Evolutionary conservation across 2,797 vertebrate genomes (phyloP).

Genomic region (Onychomys arenicola): DNA sequence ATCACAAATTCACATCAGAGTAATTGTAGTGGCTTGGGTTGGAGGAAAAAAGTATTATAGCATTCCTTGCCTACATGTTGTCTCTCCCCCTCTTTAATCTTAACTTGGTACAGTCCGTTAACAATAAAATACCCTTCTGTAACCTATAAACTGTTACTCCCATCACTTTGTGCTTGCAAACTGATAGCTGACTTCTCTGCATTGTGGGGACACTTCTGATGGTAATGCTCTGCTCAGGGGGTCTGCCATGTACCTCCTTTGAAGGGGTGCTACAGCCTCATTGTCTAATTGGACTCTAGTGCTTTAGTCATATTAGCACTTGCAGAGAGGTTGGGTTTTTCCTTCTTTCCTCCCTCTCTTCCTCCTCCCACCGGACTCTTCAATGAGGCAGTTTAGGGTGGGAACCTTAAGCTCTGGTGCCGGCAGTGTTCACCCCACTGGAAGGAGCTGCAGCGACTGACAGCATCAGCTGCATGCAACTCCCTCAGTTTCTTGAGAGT

Average conservation of each 20-base stretch:
- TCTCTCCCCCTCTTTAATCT: slow-evolving; percentile 88
- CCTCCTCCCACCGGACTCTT: not conserved
- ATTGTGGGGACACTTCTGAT: slow-evolving; percentile 80
- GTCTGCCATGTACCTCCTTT: slow-evolving; percentile 77
- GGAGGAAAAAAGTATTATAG: slow-evolving; percentile 87
- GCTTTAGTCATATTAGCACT: slow-evolving; percentile 86
- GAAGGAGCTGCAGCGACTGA: slow-evolving; percentile 77
- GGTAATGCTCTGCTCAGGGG: slow-evolving; percentile 74
- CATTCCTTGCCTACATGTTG: slow-evolving; percentile 86
- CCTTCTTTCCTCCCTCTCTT: not conserved
- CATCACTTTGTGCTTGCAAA: slow-evolving; percentile 91
- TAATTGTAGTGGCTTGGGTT: slow-evolving; percentile 93
- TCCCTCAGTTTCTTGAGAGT: slow-evolving; percentile 81
- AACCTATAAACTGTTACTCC: slow-evolving; percentile 95
- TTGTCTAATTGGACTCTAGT: slow-evolving; percentile 87
- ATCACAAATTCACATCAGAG: slow-evolving; percentile 98
- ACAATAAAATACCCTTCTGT: slow-evolving; percentile 98
- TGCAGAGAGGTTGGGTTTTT: slow-evolving; percentile 78
- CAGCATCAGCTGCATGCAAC: slow-evolving; percentile 80
- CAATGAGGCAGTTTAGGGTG: slow-evolving; percentile 65
- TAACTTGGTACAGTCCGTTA: slow-evolving; percentile 96
- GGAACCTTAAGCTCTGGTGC: slow-evolving; percentile 80
- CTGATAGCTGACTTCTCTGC: slow-evolving; percentile 86
- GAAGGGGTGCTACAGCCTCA: slow-evolving; percentile 82
- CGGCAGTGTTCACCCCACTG: slow-evolving; percentile 61